Evolutionary conservation across 2,113 vertebrate species (phyloP).

Genomic region (Orthochromis malagaraziensis): DNA sequence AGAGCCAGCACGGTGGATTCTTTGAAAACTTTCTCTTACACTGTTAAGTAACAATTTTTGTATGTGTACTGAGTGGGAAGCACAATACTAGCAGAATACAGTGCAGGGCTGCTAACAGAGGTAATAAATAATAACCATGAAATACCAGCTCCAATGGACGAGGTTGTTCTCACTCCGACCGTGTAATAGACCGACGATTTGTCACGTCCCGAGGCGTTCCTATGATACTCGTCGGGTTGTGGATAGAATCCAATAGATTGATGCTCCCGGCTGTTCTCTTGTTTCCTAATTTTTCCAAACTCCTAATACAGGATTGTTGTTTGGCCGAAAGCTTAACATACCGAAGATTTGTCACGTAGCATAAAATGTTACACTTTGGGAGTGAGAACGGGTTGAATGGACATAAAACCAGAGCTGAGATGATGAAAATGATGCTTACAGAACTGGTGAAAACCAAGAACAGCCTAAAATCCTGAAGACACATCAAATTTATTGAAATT

Average conservation of each 20-base stretch:
- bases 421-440: not conserved
- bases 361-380: not conserved
- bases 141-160: not conserved
- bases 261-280: not conserved
- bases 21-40: not conserved
- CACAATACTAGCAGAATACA: not conserved
- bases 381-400: rapidly evolving
- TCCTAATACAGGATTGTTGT: rapidly evolving
- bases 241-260: not conserved
- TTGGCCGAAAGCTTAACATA: rapidly evolving
- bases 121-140: not conserved
- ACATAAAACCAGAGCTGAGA: not conserved
- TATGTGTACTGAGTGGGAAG: not conserved
- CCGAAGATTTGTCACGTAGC: not conserved
- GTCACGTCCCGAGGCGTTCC: not conserved
- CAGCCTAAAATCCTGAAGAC: not conserved
- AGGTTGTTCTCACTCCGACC: not conserved
- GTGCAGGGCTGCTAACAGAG: not conserved
- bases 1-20: not conserved
- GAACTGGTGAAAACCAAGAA: not conserved
- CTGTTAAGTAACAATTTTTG: not conserved
- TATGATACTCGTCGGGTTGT: not conserved
- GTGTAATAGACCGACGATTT: not conserved
- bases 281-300: not conserved
- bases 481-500: not conserved